phyloP scores from a whole-genome alignment of 2,888 invertebrate genomes.

The Isotomurus palustris region DNA sequence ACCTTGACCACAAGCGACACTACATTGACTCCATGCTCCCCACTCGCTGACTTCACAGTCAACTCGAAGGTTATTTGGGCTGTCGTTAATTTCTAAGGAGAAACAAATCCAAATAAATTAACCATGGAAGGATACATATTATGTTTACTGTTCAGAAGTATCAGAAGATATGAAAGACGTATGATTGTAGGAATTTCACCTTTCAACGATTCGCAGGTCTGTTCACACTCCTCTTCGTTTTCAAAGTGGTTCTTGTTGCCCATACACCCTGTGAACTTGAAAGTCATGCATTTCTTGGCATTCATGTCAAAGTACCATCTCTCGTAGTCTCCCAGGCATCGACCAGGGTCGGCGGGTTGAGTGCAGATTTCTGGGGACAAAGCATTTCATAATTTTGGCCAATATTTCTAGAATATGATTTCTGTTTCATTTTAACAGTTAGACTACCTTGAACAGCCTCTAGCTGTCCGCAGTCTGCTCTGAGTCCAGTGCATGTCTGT shows the following conservation, averaged over 20 bases:
- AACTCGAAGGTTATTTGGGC: constrained; percentile 26
- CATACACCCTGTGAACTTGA: constrained; percentile 82
- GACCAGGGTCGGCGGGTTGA: constrained; percentile 71
- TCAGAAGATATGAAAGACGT: background rate
- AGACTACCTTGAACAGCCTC: constrained; percentile 25
- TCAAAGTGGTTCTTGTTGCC: constrained; percentile 85
- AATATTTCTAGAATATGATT: background rate
- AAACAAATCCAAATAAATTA: no score
- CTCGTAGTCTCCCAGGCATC: constrained; percentile 75
- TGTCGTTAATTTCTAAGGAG: no score
- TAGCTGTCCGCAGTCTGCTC: constrained; percentile 20
- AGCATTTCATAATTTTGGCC: background rate
- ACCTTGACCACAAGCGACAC: constrained; percentile 51
- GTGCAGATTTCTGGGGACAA: constrained; percentile 69
- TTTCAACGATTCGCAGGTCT: constrained; percentile 58
- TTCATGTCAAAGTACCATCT: constrained; percentile 80
- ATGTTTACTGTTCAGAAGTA: background rate
- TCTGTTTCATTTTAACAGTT: background rate
- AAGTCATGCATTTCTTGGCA: constrained; percentile 69
- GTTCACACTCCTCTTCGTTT: constrained; percentile 64
- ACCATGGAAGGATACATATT: background rate
- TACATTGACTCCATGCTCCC: constrained; percentile 52
- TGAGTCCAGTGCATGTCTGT: constrained; percentile 35
- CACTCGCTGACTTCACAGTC: constrained; percentile 51
- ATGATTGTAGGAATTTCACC: no score